phyloP scores from a whole-genome alignment of 2,888 invertebrate genomes.

The Saturnia japonica region DNA sequence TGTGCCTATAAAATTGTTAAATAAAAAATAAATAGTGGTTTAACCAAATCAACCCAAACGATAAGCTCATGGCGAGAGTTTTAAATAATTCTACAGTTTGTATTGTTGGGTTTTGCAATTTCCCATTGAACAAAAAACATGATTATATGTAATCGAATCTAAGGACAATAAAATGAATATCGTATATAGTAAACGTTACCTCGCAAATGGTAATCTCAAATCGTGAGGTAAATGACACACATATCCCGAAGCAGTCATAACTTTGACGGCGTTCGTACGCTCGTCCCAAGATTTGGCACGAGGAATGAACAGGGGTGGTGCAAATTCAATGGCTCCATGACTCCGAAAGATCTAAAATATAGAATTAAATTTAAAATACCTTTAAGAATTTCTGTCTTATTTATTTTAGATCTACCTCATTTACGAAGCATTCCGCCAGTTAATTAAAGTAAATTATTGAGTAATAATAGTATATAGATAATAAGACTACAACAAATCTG shows the following conservation, averaged over 20 bases:
- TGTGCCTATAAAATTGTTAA: conserved; percentile 64
- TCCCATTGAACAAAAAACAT: not conserved
- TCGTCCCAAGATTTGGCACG: conserved; percentile 83
- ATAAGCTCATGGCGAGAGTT: not conserved
- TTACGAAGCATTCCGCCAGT: too few species aligned
- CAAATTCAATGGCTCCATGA: conserved; percentile 90
- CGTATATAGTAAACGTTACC: conserved; percentile 40
- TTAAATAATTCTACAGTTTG: too few species aligned
- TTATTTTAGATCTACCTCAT: not conserved
- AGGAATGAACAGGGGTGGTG: conserved; percentile 91
- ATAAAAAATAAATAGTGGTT: not conserved
- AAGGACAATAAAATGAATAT: not conserved
- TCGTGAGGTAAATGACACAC: conserved; percentile 94
- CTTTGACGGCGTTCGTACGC: conserved; percentile 84
- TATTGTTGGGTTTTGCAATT: too few species aligned
- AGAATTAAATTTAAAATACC: not conserved
- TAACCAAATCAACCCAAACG: not conserved
- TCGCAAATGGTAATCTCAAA: conserved; percentile 83
- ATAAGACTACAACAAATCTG: too few species aligned
- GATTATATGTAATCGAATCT: not conserved
- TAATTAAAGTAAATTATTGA: too few species aligned
- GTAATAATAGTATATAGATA: too few species aligned
- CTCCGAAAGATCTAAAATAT: conserved; percentile 83
- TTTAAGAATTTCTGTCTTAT: not conserved
- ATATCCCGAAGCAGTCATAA: conserved; percentile 94